Evolutionary conservation across 1,140 invertebrate species (phyloP).

Genomic region (Chymomyza costata): DNA sequence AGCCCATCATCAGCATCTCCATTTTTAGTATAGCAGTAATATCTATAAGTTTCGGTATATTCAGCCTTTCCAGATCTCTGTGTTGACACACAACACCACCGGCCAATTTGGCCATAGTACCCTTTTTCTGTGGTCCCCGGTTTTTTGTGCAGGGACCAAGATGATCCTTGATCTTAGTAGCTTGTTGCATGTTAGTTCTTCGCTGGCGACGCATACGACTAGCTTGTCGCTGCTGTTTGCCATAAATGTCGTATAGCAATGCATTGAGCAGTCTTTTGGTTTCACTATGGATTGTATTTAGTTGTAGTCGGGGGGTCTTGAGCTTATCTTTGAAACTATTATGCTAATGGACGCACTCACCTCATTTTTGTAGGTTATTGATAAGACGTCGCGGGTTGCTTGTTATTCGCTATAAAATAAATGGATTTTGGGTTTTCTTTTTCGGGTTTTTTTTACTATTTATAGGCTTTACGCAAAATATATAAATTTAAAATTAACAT

Average conservation of each 20-base stretch:
- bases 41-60: conserved; percentile 42
- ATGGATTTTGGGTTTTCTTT: conserved; percentile 4
- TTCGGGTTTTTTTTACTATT: conserved; percentile 10
- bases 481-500: too few relatives aligned
- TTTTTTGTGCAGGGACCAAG: not conserved
- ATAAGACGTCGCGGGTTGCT: conserved; percentile 20
- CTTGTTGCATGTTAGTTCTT: not conserved
- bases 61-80: conserved; percentile 13
- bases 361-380: conserved; percentile 45
- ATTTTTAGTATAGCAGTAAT: conserved; percentile 54
- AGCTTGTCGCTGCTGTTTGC: conserved; percentile 42
- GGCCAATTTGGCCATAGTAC: conserved; percentile 17
- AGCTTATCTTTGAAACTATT: conserved; percentile 17
- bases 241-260: conserved; percentile 66
- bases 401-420: conserved; percentile 7
- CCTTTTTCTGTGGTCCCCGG: conserved; percentile 2
- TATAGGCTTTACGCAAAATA: too few relatives aligned
- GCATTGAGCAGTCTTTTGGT: conserved; percentile 51
- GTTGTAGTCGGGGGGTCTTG: not conserved
- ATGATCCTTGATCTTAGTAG: not conserved
- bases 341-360: conserved; percentile 52
- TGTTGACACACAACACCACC: conserved; percentile 28
- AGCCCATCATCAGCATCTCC: conserved; percentile 59
- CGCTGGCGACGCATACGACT: conserved; percentile 10
- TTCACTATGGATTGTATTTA: conserved; percentile 20